phyloP scores from a whole-genome alignment of 2,888 invertebrate species.

The Stenchaetothrips biformis region DNA sequence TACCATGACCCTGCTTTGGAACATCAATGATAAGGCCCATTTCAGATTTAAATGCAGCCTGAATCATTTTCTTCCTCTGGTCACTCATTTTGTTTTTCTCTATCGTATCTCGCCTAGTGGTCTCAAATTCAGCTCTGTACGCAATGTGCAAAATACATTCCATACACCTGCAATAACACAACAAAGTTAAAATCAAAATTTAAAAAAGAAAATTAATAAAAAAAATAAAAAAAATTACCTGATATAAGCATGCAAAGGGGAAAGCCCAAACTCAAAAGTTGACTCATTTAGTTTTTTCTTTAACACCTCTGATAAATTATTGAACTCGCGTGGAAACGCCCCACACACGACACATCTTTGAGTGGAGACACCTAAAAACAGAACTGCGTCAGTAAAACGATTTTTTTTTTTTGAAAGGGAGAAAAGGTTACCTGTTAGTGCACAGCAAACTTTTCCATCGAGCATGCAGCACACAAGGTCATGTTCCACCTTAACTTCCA shows the following conservation, averaged over 20 bases:
- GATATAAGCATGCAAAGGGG: conserved; percentile 33
- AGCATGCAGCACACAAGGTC: background rate
- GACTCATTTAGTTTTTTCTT: background rate
- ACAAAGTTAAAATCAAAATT: background rate
- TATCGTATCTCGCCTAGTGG: conserved; percentile 28
- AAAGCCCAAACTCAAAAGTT: conserved; percentile 33
- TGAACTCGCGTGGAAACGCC: background rate
- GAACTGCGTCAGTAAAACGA: conserved; percentile 2
- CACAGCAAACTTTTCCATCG: background rate
- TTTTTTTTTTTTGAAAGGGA: conserved; percentile 28
- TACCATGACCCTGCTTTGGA: conserved; percentile 32
- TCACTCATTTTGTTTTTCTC: conserved; percentile 21
- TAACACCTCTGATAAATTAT: background rate
- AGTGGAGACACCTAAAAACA: background rate
- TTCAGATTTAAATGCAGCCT: conserved; percentile 28
- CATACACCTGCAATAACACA: background rate
- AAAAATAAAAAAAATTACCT: conserved; percentile 26
- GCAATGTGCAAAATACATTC: conserved; percentile 34
- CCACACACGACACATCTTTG: background rate
- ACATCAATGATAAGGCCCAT: conserved; percentile 31
- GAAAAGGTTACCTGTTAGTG: background rate
- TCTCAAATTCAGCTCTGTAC: conserved; percentile 32
- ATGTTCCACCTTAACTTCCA: background rate
- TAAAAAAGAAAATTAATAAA: background rate
- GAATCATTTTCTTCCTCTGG: conserved; percentile 28